Evolutionary conservation across 2,888 invertebrate genomes (phyloP).

Genomic region (Sisyra terminalis): DNA sequence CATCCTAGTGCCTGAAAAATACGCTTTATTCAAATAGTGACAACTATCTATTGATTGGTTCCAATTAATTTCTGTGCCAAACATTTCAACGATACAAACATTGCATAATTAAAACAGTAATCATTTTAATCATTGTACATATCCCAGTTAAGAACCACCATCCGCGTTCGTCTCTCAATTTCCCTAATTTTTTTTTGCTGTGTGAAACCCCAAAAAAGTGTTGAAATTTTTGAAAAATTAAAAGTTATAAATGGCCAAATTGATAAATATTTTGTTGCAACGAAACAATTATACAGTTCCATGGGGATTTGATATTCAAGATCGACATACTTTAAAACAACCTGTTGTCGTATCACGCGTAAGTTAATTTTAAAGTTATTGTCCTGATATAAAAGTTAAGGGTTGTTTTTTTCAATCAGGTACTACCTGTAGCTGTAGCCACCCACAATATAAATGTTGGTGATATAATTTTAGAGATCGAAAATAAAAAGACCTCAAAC

Average conservation of each 20-base stretch:
- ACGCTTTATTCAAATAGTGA: too few species aligned
- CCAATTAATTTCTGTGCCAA: too few species aligned
- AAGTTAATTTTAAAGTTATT: conserved; percentile 1
- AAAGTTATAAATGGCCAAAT: conserved; percentile 4
- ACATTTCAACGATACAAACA: too few species aligned
- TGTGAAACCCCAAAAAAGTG: too few species aligned
- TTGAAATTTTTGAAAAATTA: too few species aligned
- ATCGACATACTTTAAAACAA: conserved; percentile 1
- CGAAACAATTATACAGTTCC: conserved; percentile 5
- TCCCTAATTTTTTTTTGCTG: too few species aligned
- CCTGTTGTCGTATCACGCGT: conserved; percentile 4
- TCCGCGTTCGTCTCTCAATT: too few species aligned
- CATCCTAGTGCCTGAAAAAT: too few species aligned
- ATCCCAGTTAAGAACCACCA: too few species aligned
- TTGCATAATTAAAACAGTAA: too few species aligned
- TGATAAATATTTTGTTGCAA: conserved; percentile 7
- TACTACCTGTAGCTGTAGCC: conserved; percentile 4
- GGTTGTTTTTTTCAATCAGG: conserved; percentile 4
- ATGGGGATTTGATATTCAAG: conserved; percentile 6
- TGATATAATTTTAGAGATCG: conserved; percentile 5
- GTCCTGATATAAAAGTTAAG: background rate
- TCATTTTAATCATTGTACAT: too few species aligned
- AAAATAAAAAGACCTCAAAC: conserved; percentile 3
- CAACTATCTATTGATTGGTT: too few species aligned
- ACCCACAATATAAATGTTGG: conserved; percentile 2